Evolutionary conservation across 2,888 invertebrate genomes (phyloP), one percentile per base, ranked within the genome.

Genomic region (Ormyrus rosae): DNA sequence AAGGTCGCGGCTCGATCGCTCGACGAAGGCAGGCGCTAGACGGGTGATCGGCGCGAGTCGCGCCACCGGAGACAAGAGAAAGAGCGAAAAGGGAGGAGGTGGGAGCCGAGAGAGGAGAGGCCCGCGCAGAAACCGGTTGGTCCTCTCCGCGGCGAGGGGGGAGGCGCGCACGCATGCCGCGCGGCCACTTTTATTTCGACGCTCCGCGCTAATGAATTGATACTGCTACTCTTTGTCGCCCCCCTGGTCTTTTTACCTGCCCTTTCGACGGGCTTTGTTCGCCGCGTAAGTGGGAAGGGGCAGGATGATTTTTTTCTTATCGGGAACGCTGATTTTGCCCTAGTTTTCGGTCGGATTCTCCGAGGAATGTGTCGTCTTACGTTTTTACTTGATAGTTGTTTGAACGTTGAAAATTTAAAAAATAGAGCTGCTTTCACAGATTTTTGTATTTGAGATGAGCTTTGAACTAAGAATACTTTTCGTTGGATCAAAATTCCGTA

Each of bases 161-260:
- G 55, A 65, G 61, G 55, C 64, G 55, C 64, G 63, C 13, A 70
- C 46, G 87, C 86, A 85, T 87, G 86, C 87, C 86, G 85, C 86
- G 85, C 85, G 85, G 81, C 83, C 87, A 87, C 85, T 88, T 89
- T 88, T 87, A 87, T 87, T 88, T 86, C 80, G 83, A 85, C 85
- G 86, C 88, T 88, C 88, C 87, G 87, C 88, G 87, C 87, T 89
- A 89, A 89, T 89, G 89, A 89, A 89, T 89, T 87, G 89, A 88
- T 88, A 86, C 86, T 34, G 34, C 34, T 34, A 34, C 34, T 34
- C 34, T 34, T 34, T 34, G 34, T 34, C 34, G 0, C 13, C 13
- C 34, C 34, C 34, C 34, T 34, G 34, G 34, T 34, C 34, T 34
- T 34, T 34, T 34, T 34, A 34, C 34, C 34, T 34, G 34, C 0